phyloP scores from a whole-genome alignment of 2,113 vertebrate genomes.

The Triplophysa rosa region DNA sequence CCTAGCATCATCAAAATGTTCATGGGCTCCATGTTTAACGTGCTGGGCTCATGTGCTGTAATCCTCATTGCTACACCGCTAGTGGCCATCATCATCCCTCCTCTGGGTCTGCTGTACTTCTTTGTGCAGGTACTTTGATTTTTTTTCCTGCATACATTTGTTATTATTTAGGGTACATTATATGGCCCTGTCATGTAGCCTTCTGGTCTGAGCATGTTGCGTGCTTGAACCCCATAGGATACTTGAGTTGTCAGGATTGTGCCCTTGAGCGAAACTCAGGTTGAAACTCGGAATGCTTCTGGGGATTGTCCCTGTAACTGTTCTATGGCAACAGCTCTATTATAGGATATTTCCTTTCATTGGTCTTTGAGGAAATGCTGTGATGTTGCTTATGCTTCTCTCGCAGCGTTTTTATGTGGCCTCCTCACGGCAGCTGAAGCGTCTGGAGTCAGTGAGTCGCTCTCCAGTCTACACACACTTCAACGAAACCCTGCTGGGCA shows the following conservation, averaged over 20 bases:
- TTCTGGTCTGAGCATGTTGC: neutral
- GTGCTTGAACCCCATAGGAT: neutral
- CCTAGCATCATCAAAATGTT: slow-evolving; percentile 96
- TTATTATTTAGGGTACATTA: neutral
- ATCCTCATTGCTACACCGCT: slow-evolving; percentile 90
- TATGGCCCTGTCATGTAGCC: neutral
- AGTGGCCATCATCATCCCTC: slow-evolving; percentile 82
- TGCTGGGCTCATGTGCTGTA: slow-evolving; percentile 82
- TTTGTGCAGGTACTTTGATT: slow-evolving; percentile 84
- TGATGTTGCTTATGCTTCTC: neutral
- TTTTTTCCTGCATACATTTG: neutral
- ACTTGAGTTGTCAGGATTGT: neutral
- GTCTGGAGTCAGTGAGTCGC: slow-evolving; percentile 91
- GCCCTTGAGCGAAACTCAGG: too few relatives aligned
- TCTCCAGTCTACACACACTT: slow-evolving; percentile 95
- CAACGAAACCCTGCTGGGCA: slow-evolving; percentile 90
- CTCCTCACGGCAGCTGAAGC: slow-evolving; percentile 91
- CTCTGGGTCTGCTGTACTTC: slow-evolving; percentile 88
- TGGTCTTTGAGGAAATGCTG: neutral
- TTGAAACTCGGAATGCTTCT: too few relatives aligned
- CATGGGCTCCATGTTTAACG: slow-evolving; percentile 89
- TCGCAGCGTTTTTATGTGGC: slow-evolving; percentile 93
- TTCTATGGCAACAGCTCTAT: too few relatives aligned
- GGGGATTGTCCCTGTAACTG: too few relatives aligned
- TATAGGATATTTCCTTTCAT: neutral